Evolutionary conservation across 2,797 vertebrate genomes (phyloP).

Genomic region (Pterois miles): DNA sequence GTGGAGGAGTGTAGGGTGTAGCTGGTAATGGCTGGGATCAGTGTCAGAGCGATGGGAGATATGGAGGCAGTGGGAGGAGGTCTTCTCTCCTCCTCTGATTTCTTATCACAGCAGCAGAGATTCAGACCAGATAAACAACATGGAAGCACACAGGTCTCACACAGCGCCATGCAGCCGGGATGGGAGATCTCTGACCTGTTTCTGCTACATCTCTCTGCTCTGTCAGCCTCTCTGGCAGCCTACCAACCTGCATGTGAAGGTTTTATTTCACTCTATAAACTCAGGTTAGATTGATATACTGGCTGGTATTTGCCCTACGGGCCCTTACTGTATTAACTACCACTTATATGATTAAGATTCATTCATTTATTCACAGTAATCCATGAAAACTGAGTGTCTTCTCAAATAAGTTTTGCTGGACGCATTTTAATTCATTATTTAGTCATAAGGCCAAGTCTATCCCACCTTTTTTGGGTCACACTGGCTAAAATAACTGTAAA

Average conservation of each 20-base stretch:
- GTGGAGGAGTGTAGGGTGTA: conserved; percentile 31
- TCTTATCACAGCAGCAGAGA: conserved; percentile 38
- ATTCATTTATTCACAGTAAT: not conserved
- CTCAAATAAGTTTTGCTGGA: too few relatives aligned
- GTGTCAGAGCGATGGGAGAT: conserved; percentile 14
- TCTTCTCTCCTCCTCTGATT: conserved; percentile 19
- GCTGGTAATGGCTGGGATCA: conserved; percentile 36
- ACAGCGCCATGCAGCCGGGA: not conserved
- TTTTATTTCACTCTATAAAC: conserved; percentile 12
- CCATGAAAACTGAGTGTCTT: not conserved
- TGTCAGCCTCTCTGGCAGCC: not conserved
- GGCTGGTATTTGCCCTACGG: not conserved
- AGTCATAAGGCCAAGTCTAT: not conserved
- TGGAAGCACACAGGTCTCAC: not conserved
- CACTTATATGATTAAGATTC: not conserved
- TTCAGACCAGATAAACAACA: not conserved
- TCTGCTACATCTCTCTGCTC: too few relatives aligned
- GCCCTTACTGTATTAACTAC: not conserved
- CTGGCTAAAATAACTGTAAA: not conserved
- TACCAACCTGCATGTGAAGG: conserved; percentile 5
- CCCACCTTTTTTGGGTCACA: not conserved
- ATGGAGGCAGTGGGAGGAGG: conserved; percentile 25
- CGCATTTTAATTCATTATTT: not conserved
- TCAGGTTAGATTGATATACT: not conserved
- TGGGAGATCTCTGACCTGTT: rapidly evolving